Conservation (phyloP, 1,140 invertebrate species). For the Neodiprion virginianus region DNA sequence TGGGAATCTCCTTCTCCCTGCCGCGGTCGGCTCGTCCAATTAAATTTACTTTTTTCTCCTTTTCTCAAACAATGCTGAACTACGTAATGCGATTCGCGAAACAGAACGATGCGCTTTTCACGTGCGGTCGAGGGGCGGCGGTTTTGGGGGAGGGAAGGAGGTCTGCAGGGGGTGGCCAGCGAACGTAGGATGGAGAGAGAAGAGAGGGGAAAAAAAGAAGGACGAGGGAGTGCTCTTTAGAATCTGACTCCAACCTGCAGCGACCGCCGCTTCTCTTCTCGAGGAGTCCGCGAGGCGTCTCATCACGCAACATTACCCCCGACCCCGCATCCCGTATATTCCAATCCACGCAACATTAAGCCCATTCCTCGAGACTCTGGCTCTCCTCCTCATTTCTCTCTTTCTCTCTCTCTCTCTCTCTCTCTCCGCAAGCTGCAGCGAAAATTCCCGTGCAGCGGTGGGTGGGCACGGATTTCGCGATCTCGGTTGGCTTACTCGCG, state of each 20-base stretch:
- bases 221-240: constrained; percentile 44
- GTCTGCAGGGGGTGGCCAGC: constrained; percentile 15
- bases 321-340: constrained; percentile 39
- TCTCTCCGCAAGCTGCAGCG: not conserved
- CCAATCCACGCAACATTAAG: constrained; percentile 54
- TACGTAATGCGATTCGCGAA: not conserved
- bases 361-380: constrained; percentile 39
- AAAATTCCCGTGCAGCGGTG: not conserved
- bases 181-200: constrained; percentile 24
- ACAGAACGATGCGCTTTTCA: not conserved
- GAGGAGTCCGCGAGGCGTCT: constrained; percentile 59
- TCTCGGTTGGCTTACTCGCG: constrained; percentile 30
- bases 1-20: too few species aligned
- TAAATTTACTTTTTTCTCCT: too few species aligned
- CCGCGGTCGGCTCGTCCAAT: too few species aligned
- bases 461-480: constrained; percentile 22
- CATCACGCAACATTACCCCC: constrained; percentile 61
- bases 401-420: constrained; percentile 5
- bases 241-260: constrained; percentile 48
- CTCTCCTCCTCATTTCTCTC: constrained; percentile 17
- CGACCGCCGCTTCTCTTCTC: constrained; percentile 41
- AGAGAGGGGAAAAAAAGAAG: constrained; percentile 19
- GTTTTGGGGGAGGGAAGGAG: constrained; percentile 25
- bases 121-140: not conserved
- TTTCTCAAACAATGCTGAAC: too few species aligned